Evolutionary conservation across 2,797 vertebrate species (phyloP).

Genomic region (Petrocephalus sullivani): DNA sequence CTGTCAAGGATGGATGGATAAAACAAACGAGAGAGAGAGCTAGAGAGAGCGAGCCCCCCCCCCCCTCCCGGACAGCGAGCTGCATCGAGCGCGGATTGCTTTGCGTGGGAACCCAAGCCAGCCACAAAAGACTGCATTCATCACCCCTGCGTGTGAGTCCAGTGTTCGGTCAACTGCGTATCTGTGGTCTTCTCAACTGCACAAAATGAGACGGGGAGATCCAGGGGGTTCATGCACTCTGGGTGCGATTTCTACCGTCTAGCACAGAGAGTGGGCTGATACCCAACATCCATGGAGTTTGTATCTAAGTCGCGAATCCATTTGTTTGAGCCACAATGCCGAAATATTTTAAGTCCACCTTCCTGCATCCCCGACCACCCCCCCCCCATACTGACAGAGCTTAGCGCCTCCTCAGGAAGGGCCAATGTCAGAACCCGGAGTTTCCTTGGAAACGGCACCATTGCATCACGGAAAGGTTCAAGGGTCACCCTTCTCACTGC

Average conservation of each 20-base stretch:
- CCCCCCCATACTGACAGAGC: not conserved
- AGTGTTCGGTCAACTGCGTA: not conserved
- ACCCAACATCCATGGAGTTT: not conserved
- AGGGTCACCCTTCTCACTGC: not conserved
- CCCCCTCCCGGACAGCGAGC: not conserved
- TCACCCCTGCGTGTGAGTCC: not conserved
- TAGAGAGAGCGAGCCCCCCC: not conserved
- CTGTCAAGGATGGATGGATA: not conserved
- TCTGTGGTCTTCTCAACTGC: not conserved
- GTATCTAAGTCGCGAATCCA: not conserved
- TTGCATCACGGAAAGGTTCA: not conserved
- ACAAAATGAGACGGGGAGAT: not conserved
- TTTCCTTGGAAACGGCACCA: not conserved
- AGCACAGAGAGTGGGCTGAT: not conserved
- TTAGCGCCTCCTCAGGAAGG: not conserved
- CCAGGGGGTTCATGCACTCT: not conserved
- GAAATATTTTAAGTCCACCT: not conserved
- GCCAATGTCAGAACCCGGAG: not conserved
- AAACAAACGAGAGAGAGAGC: not conserved
- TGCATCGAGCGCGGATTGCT: not conserved
- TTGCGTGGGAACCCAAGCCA: not conserved
- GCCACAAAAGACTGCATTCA: not conserved
- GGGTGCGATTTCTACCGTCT: not conserved
- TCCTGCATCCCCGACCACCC: not conserved
- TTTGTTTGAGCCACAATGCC: not conserved